Evolutionary conservation across 2,797 vertebrate species (phyloP), one percentile per base, ranked within the genome.

Genomic region (Tarsius wallacei): DNA sequence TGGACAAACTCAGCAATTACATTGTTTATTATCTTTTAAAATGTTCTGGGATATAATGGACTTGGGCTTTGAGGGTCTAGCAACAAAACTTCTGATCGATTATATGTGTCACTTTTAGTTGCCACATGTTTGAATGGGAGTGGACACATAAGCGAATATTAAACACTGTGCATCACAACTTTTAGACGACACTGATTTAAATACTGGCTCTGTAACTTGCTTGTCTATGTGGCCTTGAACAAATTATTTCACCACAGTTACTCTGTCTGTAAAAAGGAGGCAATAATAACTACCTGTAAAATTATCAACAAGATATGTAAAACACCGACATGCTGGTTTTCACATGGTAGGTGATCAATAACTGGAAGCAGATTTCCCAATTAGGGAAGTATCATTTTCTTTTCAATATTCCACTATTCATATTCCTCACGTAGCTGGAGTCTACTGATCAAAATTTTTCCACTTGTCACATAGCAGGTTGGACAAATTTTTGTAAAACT

Each of bases 221-320:
- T 49, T 87, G 59, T 76, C 42, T 24, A 77, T 7, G 11, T 10
- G 31, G 31, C 9, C 28, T 63, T 87, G 36, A 59, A 81, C 42
- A 90, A 76, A 90, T 74, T 33, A 73, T 11, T 59, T 90, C 51
- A 84, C 8, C 19, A 94, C n/a, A 80, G 55, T 76, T 61, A 80
- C 21, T 19, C 36, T 87, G 4, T 71, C 53, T 49, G 1, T n/a
- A 74, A 91, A 83, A 76, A n/a, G 5, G 5, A 16, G 17, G 55
- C 66, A 86, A 31, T 73, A 85, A 66, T 64, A 81, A 73, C 11
- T 33, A 26, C 21, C n/a, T 74, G 28, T 8, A 93, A 31, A 86
- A 86, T 42, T 53, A 59, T 61, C 80, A 87, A 80, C 22, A 82
- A 61, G 42, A 81, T 51, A 64, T 8, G 28, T 63, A 74, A 96